Base-by-base conservation (phyloP, 1,140 invertebrate species). In the Drosophila baimaii region DNA sequence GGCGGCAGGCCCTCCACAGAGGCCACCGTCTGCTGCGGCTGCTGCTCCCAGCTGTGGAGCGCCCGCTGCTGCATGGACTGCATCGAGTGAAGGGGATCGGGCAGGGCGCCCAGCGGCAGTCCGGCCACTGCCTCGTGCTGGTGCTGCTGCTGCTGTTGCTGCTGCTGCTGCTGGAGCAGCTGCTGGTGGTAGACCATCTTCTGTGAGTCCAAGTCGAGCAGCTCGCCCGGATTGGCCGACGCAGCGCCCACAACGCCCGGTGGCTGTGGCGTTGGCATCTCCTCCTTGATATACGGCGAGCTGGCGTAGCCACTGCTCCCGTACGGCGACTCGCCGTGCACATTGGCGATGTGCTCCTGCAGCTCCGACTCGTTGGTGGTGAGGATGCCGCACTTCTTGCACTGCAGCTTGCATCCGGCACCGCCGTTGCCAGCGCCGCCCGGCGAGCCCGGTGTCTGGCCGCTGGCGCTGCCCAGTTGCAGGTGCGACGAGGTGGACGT, bases 131-230 rank as follows among this genome's bases (percentile, higher is more conserved):
- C 58, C n/a, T 90, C 79, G 43, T 82, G 73, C 17, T 84, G 80
- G n/a, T 74, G 79, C 19, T 84, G 81, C 1, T 84, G 81, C 0
- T 78, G 69, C 13, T 78, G 79, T 10, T 88, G 77, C 31, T 85
- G 82, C 19, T 83, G 82, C 15, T 83, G 71, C 37, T 51, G 82
- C 59, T 61, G 85, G 69, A 86, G 39, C 78, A 86, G 15, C 41
- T 66, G 91, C 89, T 80, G 94, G 19, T 85, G 94, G 90, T 95
- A 95, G 4, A 96, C 94, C 52, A 98, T 96, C 92, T 97, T 97
- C 79, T 97, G 96, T 1, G 96, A 97, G 90, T 98, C 97, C 55
- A 98, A 92, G 91, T 98, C 97, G 35, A 98, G 93, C 63, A 98
- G 96, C 81, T 97, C 96, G 3, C 96, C 95, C 7, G 83, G 76